Evolutionary conservation across 2,113 vertebrate species (phyloP), one percentile per base, ranked within the genome.

Genomic region (Erythrolamprus reginae): DNA sequence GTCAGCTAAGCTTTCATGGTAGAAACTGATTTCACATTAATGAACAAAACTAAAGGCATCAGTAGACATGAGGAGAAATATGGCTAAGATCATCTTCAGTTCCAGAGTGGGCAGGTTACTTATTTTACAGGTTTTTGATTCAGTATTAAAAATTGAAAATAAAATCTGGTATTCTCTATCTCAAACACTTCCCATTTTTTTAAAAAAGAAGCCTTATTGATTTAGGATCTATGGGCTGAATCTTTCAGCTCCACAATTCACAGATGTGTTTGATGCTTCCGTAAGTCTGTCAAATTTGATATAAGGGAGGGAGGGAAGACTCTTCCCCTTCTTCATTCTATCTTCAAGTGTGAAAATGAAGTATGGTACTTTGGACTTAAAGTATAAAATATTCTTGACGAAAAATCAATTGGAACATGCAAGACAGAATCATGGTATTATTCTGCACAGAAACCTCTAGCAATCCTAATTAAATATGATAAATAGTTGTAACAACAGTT

Each of bases 331-430:
- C 77, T 51, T 15, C 17, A 53, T 50, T 53, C 88, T 90, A 19
- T 70, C 92, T 93, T 89, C 53, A 91, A 88, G 89, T 86, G 82
- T 88, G 88, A 47, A 21, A 58, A 83, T 90, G 89, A 95, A 94
- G 86, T 90, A 91, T 1, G 8, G 5, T n/a, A 51, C 52, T 90
- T 84, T 70, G 89, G 87, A 87, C 38, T 90, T 65, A 89, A 92
- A 93, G 82, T 92, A 89, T 89, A 8, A 82, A 93, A 17, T 26
- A 84, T 93, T 56, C 70, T 83, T 90, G 85, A 89, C 82, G 88
- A 82, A 13, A 91, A 92, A 94, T 90, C 85, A 86, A 48, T 92
- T 90, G 87, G 83, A 88, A 89, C n/a, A n/a, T 88, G 82, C 47
- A 77, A 88, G 56, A 47, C 28, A 38, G 82, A 0, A 0, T 33